Evolutionary conservation across 2,113 vertebrate species (phyloP), one percentile per base, ranked within the genome.

Genomic region (Brachypodius melanocephalos): DNA sequence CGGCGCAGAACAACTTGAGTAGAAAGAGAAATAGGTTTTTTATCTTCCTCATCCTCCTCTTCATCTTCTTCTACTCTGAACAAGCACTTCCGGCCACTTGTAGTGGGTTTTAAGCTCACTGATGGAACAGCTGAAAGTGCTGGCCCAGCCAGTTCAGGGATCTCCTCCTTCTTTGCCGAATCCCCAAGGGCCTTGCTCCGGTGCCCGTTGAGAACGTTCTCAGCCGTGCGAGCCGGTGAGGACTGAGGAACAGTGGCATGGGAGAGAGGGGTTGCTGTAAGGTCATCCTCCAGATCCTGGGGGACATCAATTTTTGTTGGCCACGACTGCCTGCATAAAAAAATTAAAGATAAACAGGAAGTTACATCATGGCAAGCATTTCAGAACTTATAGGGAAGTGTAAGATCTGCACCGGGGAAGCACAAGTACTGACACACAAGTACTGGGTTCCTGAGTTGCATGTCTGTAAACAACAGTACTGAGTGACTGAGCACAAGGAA

Each of bases 51-150:
- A 6, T 99, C 99, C 69, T 99, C 99, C 95, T 99, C 99, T 29
- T 99, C 99, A 17, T 99, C 99, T 83, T 99, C 99, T 61, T 99
- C 99, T 59, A 99, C 99, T 51, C 99, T 98, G 98, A 99, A 99
- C 25, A 99, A 98, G 68, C 98, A 99, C 91, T 98, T 99, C 6
- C 98, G 97, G 82, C 98, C 99, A 43, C 98, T 98, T 20, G 96
- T 96, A 4, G 98, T 66, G 69, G 98, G 94, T n/a, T 98, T 98
- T 51, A 98, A 72, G 90, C 96, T 95, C 5, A 96, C 73, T 0
- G 98, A 92, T 0, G 98, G 96, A 32, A 85, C 93, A 0, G 96
- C 49, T 14, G 98, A 86, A 17, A 98, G 94, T 1, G 98, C 92
- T 0, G 97, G 97, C 1, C 97, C 98, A 0, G 98, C 95, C 89